A percentile compares a stretch with the other conserved stretches of the same genome.
phyloP scores from a whole-genome alignment of 2,888 invertebrate genomes.

The Criorhina ranunculi region DNA sequence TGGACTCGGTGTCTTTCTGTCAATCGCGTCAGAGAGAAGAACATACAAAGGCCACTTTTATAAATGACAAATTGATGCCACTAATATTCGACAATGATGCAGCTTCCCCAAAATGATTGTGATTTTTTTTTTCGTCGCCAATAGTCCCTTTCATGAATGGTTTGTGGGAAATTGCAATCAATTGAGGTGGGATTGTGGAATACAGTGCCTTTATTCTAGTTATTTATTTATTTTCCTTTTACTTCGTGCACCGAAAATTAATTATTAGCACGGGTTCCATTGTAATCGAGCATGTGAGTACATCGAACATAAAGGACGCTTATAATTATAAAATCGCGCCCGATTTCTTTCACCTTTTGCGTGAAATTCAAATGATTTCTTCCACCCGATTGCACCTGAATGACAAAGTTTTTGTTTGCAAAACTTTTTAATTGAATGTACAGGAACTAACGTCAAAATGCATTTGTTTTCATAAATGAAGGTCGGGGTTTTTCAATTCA shows the following conservation, averaged over 20 bases:
- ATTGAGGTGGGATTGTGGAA: constrained; percentile 73
- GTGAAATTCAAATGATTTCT: constrained; percentile 69
- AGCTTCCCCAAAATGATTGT: constrained; percentile 65
- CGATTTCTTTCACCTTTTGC: constrained; percentile 71
- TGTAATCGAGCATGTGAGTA: constrained; percentile 35
- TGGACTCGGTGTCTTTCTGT: constrained; percentile 71
- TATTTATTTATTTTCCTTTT: constrained; percentile 57
- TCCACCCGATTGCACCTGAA: constrained; percentile 59
- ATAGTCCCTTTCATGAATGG: constrained; percentile 39
- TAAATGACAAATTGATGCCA: constrained; percentile 77
- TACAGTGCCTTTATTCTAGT: constrained; percentile 49
- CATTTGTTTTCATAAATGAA: constrained; percentile 51
- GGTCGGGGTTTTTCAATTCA: constrained; percentile 55
- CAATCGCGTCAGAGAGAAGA: constrained; percentile 60
- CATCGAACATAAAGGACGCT: constrained; percentile 43
- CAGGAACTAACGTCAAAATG: constrained; percentile 42
- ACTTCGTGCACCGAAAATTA: constrained; percentile 53
- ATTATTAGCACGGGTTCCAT: constrained; percentile 73
- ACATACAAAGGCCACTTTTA: constrained; percentile 72
- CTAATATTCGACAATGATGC: constrained; percentile 70
- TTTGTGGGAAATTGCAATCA: constrained; percentile 72
- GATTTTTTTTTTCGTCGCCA: constrained; percentile 25
- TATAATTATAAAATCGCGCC: constrained; percentile 76
- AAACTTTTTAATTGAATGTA: constrained; percentile 75
- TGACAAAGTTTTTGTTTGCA: constrained; percentile 71